Percentiles rank a stretch among this genome's conserved stretches.
These are phyloP conservation scores for Schizopygopsis pylzovi DNA, from an alignment of 2,797 vertebrate species.

Conservation along the genomic window DNA sequence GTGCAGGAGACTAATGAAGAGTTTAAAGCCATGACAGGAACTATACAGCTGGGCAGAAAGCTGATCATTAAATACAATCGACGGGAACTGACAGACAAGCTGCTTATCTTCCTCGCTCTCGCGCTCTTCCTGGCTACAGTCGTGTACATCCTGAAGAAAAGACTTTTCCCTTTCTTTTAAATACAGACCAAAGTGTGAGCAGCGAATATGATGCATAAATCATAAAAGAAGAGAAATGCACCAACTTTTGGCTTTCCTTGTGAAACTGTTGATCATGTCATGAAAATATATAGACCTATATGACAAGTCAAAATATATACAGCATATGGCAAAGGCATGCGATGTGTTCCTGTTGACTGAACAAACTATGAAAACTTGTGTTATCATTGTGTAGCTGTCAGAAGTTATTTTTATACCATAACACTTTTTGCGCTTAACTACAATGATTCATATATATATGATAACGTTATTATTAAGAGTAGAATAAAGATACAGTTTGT, in stretches of 20 bases:
- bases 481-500: not conserved
- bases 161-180: slow-evolving; percentile 88
- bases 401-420: not conserved
- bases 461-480: not conserved
- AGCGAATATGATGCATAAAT: not conserved
- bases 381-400: not conserved
- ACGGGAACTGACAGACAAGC: slow-evolving; percentile 90
- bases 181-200: slow-evolving; percentile 19
- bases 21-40: slow-evolving; percentile 97
- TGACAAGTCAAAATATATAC: too few species aligned
- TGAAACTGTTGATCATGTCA: not conserved
- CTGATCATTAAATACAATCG: slow-evolving; percentile 98
- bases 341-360: not conserved
- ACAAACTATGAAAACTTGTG: not conserved
- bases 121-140: slow-evolving; percentile 94
- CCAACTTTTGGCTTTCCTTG: not conserved
- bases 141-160: slow-evolving; percentile 96
- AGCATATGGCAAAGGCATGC: not conserved
- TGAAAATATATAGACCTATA: not conserved
- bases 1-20: slow-evolving; percentile 95
- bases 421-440: not conserved
- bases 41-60: slow-evolving; percentile 93
- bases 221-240: not conserved
- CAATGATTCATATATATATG: not conserved
- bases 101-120: slow-evolving; percentile 89